Evolutionary conservation across 2,797 vertebrate species (phyloP).

Genomic region (Aulostomus chinensis): DNA sequence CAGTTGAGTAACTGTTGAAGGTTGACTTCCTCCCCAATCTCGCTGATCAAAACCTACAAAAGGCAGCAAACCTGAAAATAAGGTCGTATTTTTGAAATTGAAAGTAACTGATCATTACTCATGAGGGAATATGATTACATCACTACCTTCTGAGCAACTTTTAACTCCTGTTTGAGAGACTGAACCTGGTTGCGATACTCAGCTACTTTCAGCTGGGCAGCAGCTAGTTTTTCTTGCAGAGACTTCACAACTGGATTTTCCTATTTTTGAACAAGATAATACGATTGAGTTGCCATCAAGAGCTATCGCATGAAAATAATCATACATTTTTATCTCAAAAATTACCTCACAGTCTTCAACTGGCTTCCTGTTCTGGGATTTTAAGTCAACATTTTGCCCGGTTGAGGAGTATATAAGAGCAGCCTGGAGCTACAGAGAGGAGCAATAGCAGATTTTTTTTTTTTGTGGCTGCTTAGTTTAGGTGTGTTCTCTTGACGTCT

Average conservation of each 20-base stretch:
- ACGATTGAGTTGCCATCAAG: not conserved
- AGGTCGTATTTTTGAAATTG: constrained; percentile 3
- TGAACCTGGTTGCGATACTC: constrained; percentile 94
- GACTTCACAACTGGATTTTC: constrained; percentile 81
- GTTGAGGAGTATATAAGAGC: constrained; percentile 20
- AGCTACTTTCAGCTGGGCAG: constrained; percentile 84
- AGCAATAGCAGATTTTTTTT: too few relatives aligned
- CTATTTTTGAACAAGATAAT: constrained; percentile 44
- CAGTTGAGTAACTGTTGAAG: constrained; percentile 83
- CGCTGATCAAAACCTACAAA: constrained; percentile 85
- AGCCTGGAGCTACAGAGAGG: constrained; percentile 54
- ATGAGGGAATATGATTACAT: not conserved
- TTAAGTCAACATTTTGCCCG: constrained; percentile 53
- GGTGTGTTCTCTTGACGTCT: too few relatives aligned
- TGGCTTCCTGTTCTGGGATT: constrained; percentile 41
- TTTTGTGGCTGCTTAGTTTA: too few relatives aligned
- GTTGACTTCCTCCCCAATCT: constrained; percentile 90
- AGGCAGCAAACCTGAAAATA: not conserved
- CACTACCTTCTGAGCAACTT: constrained; percentile 90
- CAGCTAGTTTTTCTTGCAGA: constrained; percentile 86
- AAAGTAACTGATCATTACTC: too few relatives aligned
- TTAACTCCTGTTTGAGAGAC: constrained; percentile 87
- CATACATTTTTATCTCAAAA: not conserved
- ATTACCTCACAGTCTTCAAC: constrained; percentile 74
- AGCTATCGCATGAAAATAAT: not conserved